Percentiles rank a stretch among this genome's conserved stretches.
Evolutionary conservation across 2,797 vertebrate genomes (phyloP).

Genomic region (Cygnus olor): DNA sequence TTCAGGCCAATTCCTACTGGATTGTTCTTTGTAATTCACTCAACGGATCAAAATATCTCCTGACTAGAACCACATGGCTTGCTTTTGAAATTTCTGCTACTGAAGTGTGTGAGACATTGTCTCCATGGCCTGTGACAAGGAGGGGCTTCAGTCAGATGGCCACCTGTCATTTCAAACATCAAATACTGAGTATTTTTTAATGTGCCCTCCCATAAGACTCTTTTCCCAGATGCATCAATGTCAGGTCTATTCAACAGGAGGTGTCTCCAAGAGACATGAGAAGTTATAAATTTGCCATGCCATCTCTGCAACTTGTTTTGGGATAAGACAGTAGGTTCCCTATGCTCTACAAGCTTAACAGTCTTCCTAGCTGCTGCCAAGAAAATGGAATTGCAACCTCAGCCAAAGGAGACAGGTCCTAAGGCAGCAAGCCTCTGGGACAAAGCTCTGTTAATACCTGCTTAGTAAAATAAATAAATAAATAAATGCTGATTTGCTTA

Average conservation of each 20-base stretch:
- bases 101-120: background rate
- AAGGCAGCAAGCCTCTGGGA: background rate
- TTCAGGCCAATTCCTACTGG: slow-evolving; percentile 34
- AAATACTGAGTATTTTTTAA: background rate
- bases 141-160: background rate
- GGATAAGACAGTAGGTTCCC: background rate
- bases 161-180: background rate
- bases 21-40: slow-evolving; percentile 5
- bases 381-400: background rate
- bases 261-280: background rate
- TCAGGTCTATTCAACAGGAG: background rate
- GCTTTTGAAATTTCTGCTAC: background rate
- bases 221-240: background rate
- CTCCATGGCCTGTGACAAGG: background rate
- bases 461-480: background rate
- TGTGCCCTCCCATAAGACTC: background rate
- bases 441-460: background rate
- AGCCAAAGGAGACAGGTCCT: background rate
- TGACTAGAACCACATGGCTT: slow-evolving; percentile 17
- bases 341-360: background rate
- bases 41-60: background rate
- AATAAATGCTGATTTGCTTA: background rate
- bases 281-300: background rate
- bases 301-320: slow-evolving; percentile 1
- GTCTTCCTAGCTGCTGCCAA: background rate